Base-by-base conservation (phyloP, 1,140 invertebrate genomes). In the Lordiphosa clarofinis region DNA sequence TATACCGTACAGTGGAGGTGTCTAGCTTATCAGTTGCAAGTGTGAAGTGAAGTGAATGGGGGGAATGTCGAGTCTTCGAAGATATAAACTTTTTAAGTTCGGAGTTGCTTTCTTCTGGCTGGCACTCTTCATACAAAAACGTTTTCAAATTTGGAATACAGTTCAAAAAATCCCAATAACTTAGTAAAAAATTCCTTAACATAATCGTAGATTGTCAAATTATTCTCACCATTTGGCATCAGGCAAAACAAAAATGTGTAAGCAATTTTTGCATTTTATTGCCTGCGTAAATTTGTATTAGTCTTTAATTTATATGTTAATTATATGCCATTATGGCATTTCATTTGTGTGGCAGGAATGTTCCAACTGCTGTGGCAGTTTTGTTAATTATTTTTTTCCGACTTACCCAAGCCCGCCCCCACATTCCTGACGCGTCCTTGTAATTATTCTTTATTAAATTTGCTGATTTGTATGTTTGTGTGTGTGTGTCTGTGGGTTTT, bases 381-480 rank as follows among this genome's bases (percentile, higher is more conserved):
- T 73, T 61, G 78, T 82, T 76, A 84, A 76, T 82, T 84, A 76
- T 84, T 76, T 61, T 73, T 36, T 62, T 38, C 54, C 39, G 28
- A 46, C 49, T 39, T 6, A 24, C 47, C 33, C 31, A 19, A 13
- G 44, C 35, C 38, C 37, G 46, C 43, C 12, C 31, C 44, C 43
- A 56, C 63, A 58, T 69, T 42, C 21, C 61, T 46, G 56, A 63
- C 60, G 57, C 31, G 67, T 74, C 54, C 78, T 76, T 73, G 62
- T 76, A 76, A 82, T 82, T 76, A 84, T 82, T 73, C 78, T 76
- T 84, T 84, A 82, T 82, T 84, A 84, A 82, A 73, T 82, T 76
- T 73, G 40, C 56, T 42, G 33, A 56, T 65, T 36, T 24, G 21
- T 24, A 24, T 12, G 42, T 31, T 6, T 7, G 28, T 31, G 2